Percentiles rank a stretch among this genome's conserved stretches.
Conservation (phyloP, 2,797 vertebrate genomes). For the Sciurus vulgaris region DNA sequence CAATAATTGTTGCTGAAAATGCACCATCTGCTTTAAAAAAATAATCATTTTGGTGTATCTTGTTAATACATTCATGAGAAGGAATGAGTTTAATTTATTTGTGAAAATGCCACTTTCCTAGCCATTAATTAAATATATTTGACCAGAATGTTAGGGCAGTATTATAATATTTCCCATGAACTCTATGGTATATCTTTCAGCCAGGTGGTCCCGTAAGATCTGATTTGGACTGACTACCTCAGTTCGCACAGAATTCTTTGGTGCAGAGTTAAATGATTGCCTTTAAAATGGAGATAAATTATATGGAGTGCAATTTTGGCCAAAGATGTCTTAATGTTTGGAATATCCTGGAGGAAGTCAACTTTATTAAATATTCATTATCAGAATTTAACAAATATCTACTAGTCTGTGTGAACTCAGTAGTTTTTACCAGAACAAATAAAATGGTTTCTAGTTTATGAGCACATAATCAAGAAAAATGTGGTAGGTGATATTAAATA, state of each 20-base stretch:
- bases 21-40: slow-evolving; percentile 72
- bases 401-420: not conserved
- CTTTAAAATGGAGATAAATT: not conserved
- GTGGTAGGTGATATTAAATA: slow-evolving; percentile 23
- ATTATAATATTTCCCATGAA: slow-evolving; percentile 37
- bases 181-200: not conserved
- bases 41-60: slow-evolving; percentile 60
- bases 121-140: slow-evolving; percentile 58
- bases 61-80: slow-evolving; percentile 64
- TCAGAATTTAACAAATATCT: not conserved
- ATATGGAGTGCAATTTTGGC: not conserved
- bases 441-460: slow-evolving; percentile 12
- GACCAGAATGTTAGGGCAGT: not conserved
- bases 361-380: slow-evolving; percentile 15
- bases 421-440: slow-evolving; percentile 19
- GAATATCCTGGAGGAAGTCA: not conserved
- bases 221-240: not conserved
- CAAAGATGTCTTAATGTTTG: slow-evolving; percentile 17
- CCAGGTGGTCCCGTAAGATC: not conserved
- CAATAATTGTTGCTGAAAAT: slow-evolving; percentile 75
- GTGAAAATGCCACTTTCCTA: slow-evolving; percentile 50
- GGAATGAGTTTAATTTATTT: slow-evolving; percentile 64
- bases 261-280: not conserved
- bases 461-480: slow-evolving; percentile 27
- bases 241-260: slow-evolving; percentile 20